Evolutionary conservation across 1,140 invertebrate genomes (phyloP), one percentile per base, ranked within the genome.

Genomic region (Latrodectus geometricus): DNA sequence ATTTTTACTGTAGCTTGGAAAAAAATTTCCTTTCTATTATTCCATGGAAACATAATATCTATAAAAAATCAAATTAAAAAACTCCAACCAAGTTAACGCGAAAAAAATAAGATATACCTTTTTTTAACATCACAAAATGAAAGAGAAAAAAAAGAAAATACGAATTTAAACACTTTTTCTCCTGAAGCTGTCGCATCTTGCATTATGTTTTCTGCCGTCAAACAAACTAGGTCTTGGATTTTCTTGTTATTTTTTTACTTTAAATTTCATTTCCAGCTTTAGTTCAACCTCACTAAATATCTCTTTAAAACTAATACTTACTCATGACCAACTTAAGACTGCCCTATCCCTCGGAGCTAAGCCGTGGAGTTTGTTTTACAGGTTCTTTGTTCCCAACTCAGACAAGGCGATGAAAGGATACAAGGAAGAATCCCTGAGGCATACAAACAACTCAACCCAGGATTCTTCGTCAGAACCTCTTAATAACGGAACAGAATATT

Each of bases 271-370:
- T 81, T 11, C 21, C 20, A 23, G 56, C 54, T 14, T 61, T 35
- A 35, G 35, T 35, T 61, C 54, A 61, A 8, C 52, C 21, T 49
- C 49, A 35, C 20, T 35, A n/a, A 79, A 79, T 52, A 79, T 81
- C 79, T 54, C 73, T 84, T 84, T 84, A 84, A 84, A 84, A 84
- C 82, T 84, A 84, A 84, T 84, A 76, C 74, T 56, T 50, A 9
- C 14, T n/a, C 70, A 65, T 69, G 72, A 23, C 70, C 56, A 9
- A 17, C 49, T 54, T 48, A 74, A 73, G 80, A 52, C 17, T 35
- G 7, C n/a, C 8, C 49, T 66, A 20, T 50, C 17, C 15, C 80
- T 70, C 23, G 14, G 5, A 52, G 72, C 69, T 69, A 76, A 73
- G 61, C 72, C 17, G 72, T 20, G 81, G 52, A 84, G 82, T 84